Percentiles rank a stretch among this genome's conserved stretches.
Evolutionary conservation across 2,888 invertebrate species (phyloP).

Genomic region (Cataglyphis altisquamis): DNA sequence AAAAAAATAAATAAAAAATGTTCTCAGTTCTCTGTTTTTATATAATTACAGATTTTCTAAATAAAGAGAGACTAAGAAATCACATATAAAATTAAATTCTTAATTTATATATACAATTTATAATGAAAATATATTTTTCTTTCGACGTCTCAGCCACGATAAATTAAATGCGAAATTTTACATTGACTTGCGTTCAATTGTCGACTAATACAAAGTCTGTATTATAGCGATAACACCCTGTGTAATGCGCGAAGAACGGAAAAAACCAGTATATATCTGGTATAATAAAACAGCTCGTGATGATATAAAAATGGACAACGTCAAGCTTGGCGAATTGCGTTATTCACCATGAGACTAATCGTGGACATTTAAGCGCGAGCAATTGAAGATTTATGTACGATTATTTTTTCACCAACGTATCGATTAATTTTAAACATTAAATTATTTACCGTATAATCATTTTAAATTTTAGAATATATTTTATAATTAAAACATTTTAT

Average conservation of each 20-base stretch:
- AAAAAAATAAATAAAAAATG: background rate
- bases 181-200: background rate
- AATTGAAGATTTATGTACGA: background rate
- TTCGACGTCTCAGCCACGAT: background rate
- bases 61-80: background rate
- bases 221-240: background rate
- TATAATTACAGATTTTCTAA: background rate
- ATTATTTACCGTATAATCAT: background rate
- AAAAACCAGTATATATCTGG: background rate
- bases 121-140: background rate
- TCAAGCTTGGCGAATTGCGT: background rate
- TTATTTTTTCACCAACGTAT: background rate
- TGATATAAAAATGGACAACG: background rate
- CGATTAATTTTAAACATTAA: background rate
- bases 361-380: background rate
- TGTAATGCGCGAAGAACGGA: background rate
- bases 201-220: background rate
- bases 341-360: slow-evolving; percentile 20
- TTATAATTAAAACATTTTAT: background rate
- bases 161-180: background rate
- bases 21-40: background rate
- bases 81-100: background rate
- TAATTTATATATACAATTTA: background rate
- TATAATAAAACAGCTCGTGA: background rate
- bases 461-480: background rate